Percentiles rank a stretch among this genome's conserved stretches.
Conservation (phyloP, 2,113 vertebrate species). For the Xyrauchen texanus region DNA sequence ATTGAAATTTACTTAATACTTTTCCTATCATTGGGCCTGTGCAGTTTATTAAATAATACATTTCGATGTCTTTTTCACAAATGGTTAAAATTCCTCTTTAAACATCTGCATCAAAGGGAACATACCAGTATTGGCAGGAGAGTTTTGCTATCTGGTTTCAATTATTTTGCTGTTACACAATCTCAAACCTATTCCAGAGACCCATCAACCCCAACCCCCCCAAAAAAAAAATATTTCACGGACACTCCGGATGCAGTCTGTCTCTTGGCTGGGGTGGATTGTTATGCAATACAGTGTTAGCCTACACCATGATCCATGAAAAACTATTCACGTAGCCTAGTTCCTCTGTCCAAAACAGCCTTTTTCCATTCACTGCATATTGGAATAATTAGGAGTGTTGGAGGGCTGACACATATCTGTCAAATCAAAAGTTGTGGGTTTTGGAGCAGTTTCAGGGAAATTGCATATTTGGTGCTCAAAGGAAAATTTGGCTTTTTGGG, state of each 20-base stretch:
- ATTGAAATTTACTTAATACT: not conserved
- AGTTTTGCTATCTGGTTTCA: not conserved
- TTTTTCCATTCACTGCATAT: slow-evolving; percentile 51
- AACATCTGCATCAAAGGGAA: not conserved
- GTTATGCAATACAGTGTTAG: slow-evolving; percentile 45
- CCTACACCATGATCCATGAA: slow-evolving; percentile 46
- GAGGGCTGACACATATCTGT: slow-evolving; percentile 39
- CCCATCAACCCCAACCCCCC: not conserved
- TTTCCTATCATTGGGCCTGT: not conserved
- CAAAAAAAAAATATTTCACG: not conserved
- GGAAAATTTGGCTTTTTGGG: not conserved
- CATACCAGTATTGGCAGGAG: slow-evolving; percentile 12
- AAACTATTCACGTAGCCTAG: slow-evolving; percentile 37
- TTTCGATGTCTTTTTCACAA: not conserved
- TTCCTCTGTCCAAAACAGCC: slow-evolving; percentile 29
- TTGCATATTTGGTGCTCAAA: slow-evolving; percentile 3
- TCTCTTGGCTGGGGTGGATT: slow-evolving; percentile 26
- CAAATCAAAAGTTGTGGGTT: slow-evolving; percentile 32
- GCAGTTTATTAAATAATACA: not conserved
- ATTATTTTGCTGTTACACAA: slow-evolving; percentile 46
- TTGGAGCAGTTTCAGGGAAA: slow-evolving; percentile 6
- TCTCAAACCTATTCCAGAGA: slow-evolving; percentile 41
- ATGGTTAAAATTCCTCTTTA: not conserved
- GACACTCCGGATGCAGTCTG: slow-evolving; percentile 32
- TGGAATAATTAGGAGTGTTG: slow-evolving; percentile 48